phyloP scores from a whole-genome alignment of 2,888 invertebrate genomes.

The Caenorhabditis macrosperma region DNA sequence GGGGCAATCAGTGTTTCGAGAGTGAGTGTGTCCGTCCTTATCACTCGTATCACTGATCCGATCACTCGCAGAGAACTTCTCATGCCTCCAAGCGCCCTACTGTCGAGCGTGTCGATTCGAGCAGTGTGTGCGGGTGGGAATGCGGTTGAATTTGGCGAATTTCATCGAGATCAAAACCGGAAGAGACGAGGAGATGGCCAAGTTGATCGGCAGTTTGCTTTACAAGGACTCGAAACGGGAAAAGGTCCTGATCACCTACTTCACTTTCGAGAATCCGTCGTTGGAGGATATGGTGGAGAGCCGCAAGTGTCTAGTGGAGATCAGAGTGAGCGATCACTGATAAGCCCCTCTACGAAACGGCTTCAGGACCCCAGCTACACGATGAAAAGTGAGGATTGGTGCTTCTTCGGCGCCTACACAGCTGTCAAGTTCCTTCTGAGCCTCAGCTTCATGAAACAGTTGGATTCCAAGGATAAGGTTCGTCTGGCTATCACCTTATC shows the following conservation, averaged over 20 bases:
- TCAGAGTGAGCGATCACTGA: conserved; percentile 4
- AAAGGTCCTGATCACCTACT: conserved; percentile 13
- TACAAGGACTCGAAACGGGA: conserved; percentile 26
- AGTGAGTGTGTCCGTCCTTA: conserved; percentile 4
- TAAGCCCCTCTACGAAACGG: neutral
- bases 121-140: conserved; percentile 25
- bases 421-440: conserved; percentile 29
- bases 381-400: conserved; percentile 43
- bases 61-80: conserved; percentile 5
- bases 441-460: conserved; percentile 23
- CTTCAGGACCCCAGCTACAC: conserved; percentile 30
- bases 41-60: neutral
- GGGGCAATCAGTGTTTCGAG: conserved; percentile 28
- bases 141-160: conserved; percentile 16
- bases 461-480: conserved; percentile 26
- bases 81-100: conserved; percentile 17
- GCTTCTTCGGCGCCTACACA: conserved; percentile 34
- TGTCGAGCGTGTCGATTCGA: conserved; percentile 34
- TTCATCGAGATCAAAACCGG: conserved; percentile 20
- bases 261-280: conserved; percentile 38
- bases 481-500: neutral
- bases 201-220: conserved; percentile 29
- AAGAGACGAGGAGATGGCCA: conserved; percentile 17
- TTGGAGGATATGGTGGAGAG: conserved; percentile 27
- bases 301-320: neutral